Evolutionary conservation across 1,140 invertebrate species (phyloP), one percentile per base, ranked within the genome.

Genomic region (Camponotus pennsylvanicus): DNA sequence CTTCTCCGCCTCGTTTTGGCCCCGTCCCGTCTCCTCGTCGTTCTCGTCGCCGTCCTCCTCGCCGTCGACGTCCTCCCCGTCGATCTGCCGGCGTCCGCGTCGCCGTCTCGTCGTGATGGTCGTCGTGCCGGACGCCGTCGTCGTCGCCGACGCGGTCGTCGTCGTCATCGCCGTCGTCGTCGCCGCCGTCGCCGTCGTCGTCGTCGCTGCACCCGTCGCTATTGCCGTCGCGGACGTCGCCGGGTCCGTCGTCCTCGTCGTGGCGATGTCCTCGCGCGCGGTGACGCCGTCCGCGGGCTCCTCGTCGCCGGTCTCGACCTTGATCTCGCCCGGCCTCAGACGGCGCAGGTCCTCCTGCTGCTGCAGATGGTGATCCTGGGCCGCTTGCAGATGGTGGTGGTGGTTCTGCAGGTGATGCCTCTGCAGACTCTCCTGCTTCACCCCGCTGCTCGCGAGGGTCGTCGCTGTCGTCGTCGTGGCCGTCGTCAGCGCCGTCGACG

Each of bases 41-140:
- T 96, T 89, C 93, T 92, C 95, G 95, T 85, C 96, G 87, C 95
- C 95, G 70, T 93, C 92, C 66, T 93, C 76, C 85, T 85, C 79
- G 45, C 76, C 87, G 69, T 87, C 86, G 76, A 89, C 83, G 45
- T 85, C 61, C n/a, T 91, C 86, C 21, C 84, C 83, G 77, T 89
- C 85, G 75, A 87, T 89, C 34, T 76, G 85, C 21, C 87, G 85
- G 32, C 86, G 86, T 69, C 66, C 70, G 34, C 78, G 67, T 77
- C 71, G 70, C 34, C 66, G 91, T 88, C 83, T 92, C 87, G 71
- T 91, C 87, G 86, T 79, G 57, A 86, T 86, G 88, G 85, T 92
- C 88, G 84, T 82, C 69, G 84, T 86, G 15, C 59, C 83, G 32
- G 91, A 87, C 85, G 79, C 90, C 86, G 90, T 95, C 89, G 88